These are phyloP conservation scores for Antitype chi DNA, from an alignment of 2,888 invertebrate species.

Conservation along the genomic window DNA sequence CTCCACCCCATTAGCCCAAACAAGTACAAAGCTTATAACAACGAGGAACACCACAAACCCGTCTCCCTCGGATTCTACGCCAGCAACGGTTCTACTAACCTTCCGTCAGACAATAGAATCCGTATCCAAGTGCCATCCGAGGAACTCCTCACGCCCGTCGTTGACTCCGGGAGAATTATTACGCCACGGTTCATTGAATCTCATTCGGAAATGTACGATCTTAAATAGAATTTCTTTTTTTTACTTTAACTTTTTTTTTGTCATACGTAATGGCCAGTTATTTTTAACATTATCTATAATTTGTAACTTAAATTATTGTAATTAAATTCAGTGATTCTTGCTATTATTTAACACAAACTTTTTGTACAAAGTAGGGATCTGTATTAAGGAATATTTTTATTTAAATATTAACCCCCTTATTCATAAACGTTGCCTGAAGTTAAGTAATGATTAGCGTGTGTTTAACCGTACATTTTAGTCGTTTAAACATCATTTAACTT, in stretches of 20 bases:
- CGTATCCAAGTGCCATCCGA: slow-evolving; percentile 93
- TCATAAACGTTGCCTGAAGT: too few relatives aligned
- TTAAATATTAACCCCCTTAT: too few relatives aligned
- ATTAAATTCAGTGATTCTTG: slow-evolving; percentile 40
- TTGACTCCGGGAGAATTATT: slow-evolving; percentile 91
- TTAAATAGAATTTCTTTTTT: slow-evolving; percentile 75
- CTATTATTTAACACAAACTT: slow-evolving; percentile 56
- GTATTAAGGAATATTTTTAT: slow-evolving; percentile 48
- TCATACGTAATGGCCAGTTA: slow-evolving; percentile 56
- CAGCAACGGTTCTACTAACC: slow-evolving; percentile 90
- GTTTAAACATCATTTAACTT: too few relatives aligned
- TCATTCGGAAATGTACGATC: slow-evolving; percentile 84
- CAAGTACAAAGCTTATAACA: slow-evolving; percentile 79
- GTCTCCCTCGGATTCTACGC: slow-evolving; percentile 86
- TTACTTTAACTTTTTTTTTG: slow-evolving; percentile 11
- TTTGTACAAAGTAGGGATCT: slow-evolving; percentile 60
- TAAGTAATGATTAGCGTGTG: too few relatives aligned
- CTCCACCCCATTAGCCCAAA: slow-evolving; percentile 87
- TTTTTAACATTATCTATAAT: slow-evolving; percentile 30
- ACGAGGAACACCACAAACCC: slow-evolving; percentile 85
- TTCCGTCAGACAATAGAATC: slow-evolving; percentile 92
- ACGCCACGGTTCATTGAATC: slow-evolving; percentile 83
- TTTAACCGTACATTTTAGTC: too few relatives aligned
- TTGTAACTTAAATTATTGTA: slow-evolving; percentile 32
- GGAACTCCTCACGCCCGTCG: slow-evolving; percentile 92